Percentiles rank a stretch among this genome's conserved stretches.
phyloP scores from a whole-genome alignment of 1,140 invertebrate species.

The Himalopsyche phryganea region DNA sequence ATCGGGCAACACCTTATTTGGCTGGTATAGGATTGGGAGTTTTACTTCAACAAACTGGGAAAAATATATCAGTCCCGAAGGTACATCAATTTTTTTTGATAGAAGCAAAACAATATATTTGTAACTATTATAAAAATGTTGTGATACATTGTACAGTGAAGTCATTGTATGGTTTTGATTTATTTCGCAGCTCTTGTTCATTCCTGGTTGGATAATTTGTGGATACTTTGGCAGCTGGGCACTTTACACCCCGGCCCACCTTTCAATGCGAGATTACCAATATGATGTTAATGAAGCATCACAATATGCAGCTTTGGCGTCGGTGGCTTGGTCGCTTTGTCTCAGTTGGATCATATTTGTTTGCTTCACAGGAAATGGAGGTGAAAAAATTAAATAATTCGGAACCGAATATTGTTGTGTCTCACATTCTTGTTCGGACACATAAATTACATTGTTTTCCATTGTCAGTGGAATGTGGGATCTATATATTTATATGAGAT shows the following conservation, averaged over 20 bases:
- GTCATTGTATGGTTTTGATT: too few species aligned
- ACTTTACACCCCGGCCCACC: slow-evolving; percentile 57
- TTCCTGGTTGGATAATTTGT: slow-evolving; percentile 56
- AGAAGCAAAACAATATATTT: too few species aligned
- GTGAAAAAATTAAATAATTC: too few species aligned
- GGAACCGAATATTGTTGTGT: not conserved
- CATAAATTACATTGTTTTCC: not conserved
- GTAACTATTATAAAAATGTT: not conserved
- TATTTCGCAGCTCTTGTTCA: slow-evolving; percentile 49
- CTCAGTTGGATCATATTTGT: slow-evolving; percentile 65
- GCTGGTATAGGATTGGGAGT: slow-evolving; percentile 61
- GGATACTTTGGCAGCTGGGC: slow-evolving; percentile 52
- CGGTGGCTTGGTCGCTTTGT: slow-evolving; percentile 58
- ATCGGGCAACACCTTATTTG: slow-evolving; percentile 63
- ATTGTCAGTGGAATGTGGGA: not conserved
- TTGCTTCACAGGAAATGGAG: slow-evolving; percentile 57
- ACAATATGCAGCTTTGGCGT: slow-evolving; percentile 61
- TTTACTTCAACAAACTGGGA: slow-evolving; percentile 52
- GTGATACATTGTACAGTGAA: not conserved
- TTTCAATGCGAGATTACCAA: slow-evolving; percentile 56
- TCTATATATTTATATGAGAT: not conserved
- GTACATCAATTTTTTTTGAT: too few species aligned
- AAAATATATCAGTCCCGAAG: slow-evolving; percentile 44
- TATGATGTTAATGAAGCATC: slow-evolving; percentile 61
- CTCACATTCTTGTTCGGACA: not conserved